These are phyloP conservation scores for Peromyscus polionotus DNA, from an alignment of 2,113 vertebrate species.

Conservation along the genomic window DNA sequence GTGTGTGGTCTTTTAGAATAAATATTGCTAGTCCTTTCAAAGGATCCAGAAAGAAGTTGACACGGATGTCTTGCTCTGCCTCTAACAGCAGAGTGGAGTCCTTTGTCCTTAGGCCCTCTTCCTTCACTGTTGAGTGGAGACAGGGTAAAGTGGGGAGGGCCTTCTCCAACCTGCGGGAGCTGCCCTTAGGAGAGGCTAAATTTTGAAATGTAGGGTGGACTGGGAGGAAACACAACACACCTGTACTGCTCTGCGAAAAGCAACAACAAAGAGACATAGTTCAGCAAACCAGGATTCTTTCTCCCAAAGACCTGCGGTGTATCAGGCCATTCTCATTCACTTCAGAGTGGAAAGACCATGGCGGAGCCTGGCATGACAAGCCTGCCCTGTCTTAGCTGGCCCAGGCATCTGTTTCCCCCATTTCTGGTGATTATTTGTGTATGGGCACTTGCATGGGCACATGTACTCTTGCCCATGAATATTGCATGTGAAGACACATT, in stretches of 20 bases:
- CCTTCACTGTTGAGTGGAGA: not conserved
- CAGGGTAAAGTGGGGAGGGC: not conserved
- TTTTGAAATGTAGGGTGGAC: slow-evolving; percentile 2
- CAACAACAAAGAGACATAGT: not conserved
- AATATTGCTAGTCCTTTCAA: slow-evolving; percentile 27
- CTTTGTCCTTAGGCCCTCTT: not conserved
- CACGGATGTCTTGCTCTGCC: not conserved
- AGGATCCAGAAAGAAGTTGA: not conserved
- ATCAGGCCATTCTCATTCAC: not conserved
- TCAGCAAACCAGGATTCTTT: not conserved
- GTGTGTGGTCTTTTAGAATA: not conserved
- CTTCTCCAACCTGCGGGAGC: not conserved
- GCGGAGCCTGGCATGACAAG: not conserved
- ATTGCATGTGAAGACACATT: not conserved
- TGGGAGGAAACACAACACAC: not conserved
- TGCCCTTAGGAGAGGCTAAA: not conserved
- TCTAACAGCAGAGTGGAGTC: not conserved
- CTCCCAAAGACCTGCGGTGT: not conserved
- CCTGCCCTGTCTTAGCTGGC: not conserved
- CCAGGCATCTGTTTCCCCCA: not conserved
- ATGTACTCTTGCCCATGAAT: not conserved
- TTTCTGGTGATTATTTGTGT: too few species aligned
- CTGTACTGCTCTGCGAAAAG: not conserved
- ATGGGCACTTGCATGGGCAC: not conserved
- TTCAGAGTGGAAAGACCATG: not conserved